phyloP scores from a whole-genome alignment of 1,140 invertebrate species.

The Bombus waltoni region DNA sequence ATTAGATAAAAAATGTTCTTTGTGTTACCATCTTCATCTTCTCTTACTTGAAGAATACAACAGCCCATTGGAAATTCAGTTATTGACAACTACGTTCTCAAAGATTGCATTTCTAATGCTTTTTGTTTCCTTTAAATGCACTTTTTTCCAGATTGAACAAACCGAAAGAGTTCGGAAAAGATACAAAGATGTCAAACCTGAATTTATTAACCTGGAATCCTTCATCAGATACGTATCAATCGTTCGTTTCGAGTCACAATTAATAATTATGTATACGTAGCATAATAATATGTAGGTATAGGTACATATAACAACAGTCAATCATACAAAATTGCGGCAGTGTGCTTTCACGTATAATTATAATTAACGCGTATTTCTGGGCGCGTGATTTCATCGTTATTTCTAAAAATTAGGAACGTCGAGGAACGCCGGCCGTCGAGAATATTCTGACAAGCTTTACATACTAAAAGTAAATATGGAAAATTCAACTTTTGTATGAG shows the following conservation, averaged over 20 bases:
- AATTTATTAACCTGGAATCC: constrained; percentile 32
- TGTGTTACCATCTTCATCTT: no score
- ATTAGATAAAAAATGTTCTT: no score
- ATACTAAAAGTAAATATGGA: background rate
- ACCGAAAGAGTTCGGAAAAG: background rate
- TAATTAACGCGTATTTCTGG: constrained; percentile 54
- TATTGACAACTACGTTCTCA: no score
- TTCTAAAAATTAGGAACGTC: constrained; percentile 56
- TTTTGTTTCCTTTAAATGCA: background rate
- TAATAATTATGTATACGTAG: constrained; percentile 55
- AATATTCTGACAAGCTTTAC: background rate
- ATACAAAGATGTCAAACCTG: background rate
- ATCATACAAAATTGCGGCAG: constrained; percentile 77
- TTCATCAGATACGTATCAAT: constrained; percentile 32
- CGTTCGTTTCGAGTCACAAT: constrained; percentile 45
- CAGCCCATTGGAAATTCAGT: no score
- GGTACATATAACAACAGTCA: constrained; percentile 73
- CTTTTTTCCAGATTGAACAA: background rate
- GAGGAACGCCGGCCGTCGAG: constrained; percentile 54
- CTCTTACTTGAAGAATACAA: no score
- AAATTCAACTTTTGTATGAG: background rate
- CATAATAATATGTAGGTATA: constrained; percentile 59
- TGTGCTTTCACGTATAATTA: constrained; percentile 71
- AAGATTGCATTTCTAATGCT: no score
- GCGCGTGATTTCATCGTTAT: constrained; percentile 52